Conservation (phyloP, 2,113 vertebrate species). For the Turdus rufiventris region DNA sequence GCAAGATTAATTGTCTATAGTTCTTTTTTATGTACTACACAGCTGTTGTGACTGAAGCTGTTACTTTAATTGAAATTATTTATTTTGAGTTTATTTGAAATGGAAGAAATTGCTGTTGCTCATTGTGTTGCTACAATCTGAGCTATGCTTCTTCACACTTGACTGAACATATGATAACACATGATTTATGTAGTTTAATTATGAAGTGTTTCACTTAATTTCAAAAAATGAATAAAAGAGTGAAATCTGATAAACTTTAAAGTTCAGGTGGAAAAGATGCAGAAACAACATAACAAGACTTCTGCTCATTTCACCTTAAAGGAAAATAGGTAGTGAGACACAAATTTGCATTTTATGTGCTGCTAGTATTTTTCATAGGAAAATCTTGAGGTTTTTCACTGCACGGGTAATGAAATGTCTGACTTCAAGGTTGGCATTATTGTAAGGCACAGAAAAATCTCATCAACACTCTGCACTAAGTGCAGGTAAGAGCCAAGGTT, state of each 20-base stretch:
- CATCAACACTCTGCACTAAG: neutral
- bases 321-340: neutral
- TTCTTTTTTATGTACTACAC: neutral
- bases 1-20: neutral
- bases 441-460: neutral
- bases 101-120: neutral
- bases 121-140: neutral
- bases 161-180: neutral
- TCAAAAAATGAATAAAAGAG: neutral
- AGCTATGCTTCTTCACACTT: neutral
- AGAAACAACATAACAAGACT: neutral
- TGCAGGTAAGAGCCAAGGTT: neutral
- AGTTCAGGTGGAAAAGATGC: neutral
- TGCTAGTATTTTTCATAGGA: neutral
- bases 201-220: neutral
- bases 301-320: neutral
- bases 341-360: neutral
- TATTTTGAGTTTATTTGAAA: conserved; percentile 14
- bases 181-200: neutral
- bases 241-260: neutral
- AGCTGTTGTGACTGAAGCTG: neutral
- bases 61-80: neutral
- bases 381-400: neutral
- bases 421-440: neutral
- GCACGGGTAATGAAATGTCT: neutral